These are phyloP conservation scores for Rhamnusium bicolor DNA, from an alignment of 2,888 invertebrate species.

Conservation along the genomic window DNA sequence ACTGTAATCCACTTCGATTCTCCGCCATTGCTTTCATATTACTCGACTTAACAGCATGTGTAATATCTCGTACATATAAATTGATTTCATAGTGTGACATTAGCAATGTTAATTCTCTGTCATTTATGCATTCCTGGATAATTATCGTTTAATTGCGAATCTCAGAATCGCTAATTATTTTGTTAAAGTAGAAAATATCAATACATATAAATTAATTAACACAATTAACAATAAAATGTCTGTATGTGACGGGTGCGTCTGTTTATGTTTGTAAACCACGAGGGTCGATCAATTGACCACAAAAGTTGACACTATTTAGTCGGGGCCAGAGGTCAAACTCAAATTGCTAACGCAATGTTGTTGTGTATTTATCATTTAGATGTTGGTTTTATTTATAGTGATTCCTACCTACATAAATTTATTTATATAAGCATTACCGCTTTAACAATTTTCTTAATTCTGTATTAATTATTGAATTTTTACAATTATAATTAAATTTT, in stretches of 20 bases:
- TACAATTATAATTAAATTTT: too few species aligned
- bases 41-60: background rate
- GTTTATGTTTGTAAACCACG: constrained; percentile 7
- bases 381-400: background rate
- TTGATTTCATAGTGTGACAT: background rate
- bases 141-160: constrained; percentile 6
- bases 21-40: background rate
- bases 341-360: constrained; percentile 25
- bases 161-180: constrained; percentile 6
- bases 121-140: constrained; percentile 8
- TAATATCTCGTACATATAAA: background rate
- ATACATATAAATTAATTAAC: constrained; percentile 20
- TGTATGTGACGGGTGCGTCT: constrained; percentile 22
- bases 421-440: background rate
- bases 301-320: constrained; percentile 47
- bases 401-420: background rate
- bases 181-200: background rate
- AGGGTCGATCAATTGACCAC: constrained; percentile 44
- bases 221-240: constrained; percentile 9
- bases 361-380: constrained; percentile 15
- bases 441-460: too few species aligned
- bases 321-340: constrained; percentile 24
- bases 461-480: too few species aligned
- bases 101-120: background rate
- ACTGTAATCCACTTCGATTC: too few species aligned